Conservation (phyloP, 2,113 vertebrate genomes). For the Mixornis gularis region DNA sequence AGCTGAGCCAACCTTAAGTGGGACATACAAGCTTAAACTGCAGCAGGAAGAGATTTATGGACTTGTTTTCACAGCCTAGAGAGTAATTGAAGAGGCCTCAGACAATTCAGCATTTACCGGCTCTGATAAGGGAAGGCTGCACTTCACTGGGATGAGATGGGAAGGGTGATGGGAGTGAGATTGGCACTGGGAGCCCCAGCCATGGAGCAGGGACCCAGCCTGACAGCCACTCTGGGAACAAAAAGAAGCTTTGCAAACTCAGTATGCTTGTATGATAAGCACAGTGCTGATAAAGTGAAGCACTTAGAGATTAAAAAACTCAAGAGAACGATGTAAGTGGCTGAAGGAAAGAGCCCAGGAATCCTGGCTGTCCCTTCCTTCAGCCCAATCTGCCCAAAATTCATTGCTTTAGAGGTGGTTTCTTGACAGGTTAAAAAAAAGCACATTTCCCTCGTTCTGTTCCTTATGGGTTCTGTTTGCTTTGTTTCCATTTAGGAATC, state of each 20-base stretch:
- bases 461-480: background rate
- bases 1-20: background rate
- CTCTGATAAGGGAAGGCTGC: background rate
- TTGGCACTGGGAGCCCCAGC: background rate
- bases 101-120: background rate
- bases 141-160: background rate
- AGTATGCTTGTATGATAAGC: background rate
- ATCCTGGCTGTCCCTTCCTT: background rate
- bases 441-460: background rate
- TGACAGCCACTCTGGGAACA: background rate
- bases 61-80: background rate
- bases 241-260: background rate
- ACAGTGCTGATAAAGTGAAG: background rate
- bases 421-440: background rate
- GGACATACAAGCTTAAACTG: background rate
- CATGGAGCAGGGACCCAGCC: background rate
- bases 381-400: background rate
- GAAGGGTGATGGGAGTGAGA: background rate
- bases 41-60: slow-evolving; percentile 8
- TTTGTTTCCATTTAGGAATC: slow-evolving; percentile 74
- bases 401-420: background rate
- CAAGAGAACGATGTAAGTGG: background rate
- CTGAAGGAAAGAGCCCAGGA: background rate
- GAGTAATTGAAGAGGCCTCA: background rate
- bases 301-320: background rate